Evolutionary conservation across 1,140 invertebrate species (phyloP).

Genomic region (Papilio polytes): DNA sequence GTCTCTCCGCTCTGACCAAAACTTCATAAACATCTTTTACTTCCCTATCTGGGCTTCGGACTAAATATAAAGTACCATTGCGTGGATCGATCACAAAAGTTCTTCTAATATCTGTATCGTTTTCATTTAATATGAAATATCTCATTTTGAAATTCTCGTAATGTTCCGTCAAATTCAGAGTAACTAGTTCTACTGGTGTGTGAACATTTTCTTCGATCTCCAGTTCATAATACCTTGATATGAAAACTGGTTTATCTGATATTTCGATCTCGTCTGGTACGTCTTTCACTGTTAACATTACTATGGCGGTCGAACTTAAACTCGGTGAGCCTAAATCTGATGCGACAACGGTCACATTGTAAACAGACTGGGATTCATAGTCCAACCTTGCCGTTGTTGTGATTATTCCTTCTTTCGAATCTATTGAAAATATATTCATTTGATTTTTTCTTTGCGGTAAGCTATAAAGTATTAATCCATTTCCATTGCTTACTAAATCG

Average conservation of each 20-base stretch:
- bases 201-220: conserved; percentile 90
- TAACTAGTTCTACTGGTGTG: conserved; percentile 88
- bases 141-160: conserved; percentile 85
- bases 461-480: conserved; percentile 91
- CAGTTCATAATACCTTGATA: conserved; percentile 90
- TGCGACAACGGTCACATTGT: conserved; percentile 92
- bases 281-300: conserved; percentile 88
- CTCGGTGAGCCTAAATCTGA: conserved; percentile 93
- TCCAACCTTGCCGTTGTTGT: conserved; percentile 90
- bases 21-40: conserved; percentile 86
- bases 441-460: conserved; percentile 86
- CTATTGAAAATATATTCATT: conserved; percentile 89
- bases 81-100: conserved; percentile 88
- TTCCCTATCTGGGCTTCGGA: conserved; percentile 89
- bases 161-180: conserved; percentile 87
- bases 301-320: conserved; percentile 90
- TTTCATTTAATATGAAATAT: conserved; percentile 85
- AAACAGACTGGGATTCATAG: conserved; percentile 86
- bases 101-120: conserved; percentile 82
- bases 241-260: conserved; percentile 86
- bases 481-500: conserved; percentile 93
- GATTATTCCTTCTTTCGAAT: conserved; percentile 91
- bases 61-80: conserved; percentile 89
- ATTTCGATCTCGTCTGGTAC: conserved; percentile 85
- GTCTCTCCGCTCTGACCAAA: conserved; percentile 87